phyloP scores from a whole-genome alignment of 2,797 vertebrate genomes.

The Pogonophryne albipinna region DNA sequence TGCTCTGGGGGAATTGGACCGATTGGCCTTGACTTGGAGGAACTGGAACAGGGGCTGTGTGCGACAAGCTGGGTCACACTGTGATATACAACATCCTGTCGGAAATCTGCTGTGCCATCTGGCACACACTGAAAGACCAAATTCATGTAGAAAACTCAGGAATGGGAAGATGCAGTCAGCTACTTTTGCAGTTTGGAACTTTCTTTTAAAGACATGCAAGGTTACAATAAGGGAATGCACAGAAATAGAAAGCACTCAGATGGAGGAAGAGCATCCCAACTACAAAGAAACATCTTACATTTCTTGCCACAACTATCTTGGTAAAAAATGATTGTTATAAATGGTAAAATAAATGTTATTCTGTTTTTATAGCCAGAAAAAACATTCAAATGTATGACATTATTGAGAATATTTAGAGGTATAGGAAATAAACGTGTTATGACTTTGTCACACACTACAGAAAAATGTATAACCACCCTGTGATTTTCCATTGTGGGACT shows the following conservation, averaged over 20 bases:
- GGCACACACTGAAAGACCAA: constrained; percentile 34
- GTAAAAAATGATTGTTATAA: not conserved
- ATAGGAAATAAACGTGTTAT: no score
- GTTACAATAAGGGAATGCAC: not conserved
- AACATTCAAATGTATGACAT: no score
- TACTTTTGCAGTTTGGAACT: constrained; percentile 20
- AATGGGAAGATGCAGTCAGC: constrained; percentile 20
- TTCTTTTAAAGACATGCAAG: constrained; percentile 4
- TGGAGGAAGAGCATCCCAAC: not conserved
- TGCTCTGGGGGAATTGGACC: constrained; percentile 21
- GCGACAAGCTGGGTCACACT: constrained; percentile 49
- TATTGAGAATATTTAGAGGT: no score
- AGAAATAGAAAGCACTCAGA: not conserved
- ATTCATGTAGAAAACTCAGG: constrained; percentile 36
- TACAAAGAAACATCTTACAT: not conserved
- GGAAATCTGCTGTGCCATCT: constrained; percentile 62
- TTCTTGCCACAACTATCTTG: not conserved
- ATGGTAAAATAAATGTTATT: no score
- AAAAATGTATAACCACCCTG: no score
- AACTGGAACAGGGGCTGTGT: constrained; percentile 28
- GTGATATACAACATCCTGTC: constrained; percentile 24
- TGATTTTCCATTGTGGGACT: no score
- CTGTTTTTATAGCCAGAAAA: no score
- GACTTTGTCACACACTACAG: no score
- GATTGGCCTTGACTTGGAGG: constrained; percentile 11